These are phyloP conservation scores for Drosophila incognita DNA, from an alignment of 2,888 invertebrate species.

Conservation along the genomic window DNA sequence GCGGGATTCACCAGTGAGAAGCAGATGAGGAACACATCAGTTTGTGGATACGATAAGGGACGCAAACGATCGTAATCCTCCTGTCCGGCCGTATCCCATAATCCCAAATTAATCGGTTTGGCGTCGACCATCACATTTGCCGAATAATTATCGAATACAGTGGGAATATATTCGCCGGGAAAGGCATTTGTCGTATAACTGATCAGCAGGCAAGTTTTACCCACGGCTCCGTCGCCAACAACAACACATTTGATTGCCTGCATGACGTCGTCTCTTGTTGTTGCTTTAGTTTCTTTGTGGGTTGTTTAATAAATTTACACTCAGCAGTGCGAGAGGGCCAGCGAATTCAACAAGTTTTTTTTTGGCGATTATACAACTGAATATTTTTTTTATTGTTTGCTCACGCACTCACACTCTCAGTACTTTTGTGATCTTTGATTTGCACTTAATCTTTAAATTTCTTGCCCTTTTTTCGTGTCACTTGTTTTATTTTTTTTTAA, in stretches of 20 bases:
- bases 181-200: slow-evolving; percentile 84
- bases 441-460: slow-evolving; percentile 28
- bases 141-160: slow-evolving; percentile 84
- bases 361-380: slow-evolving; percentile 77
- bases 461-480: slow-evolving; percentile 35
- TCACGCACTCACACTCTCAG: slow-evolving; percentile 24
- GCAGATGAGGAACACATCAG: slow-evolving; percentile 83
- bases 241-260: slow-evolving; percentile 84
- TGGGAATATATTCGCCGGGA: slow-evolving; percentile 84
- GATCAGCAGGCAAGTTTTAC: slow-evolving; percentile 84
- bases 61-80: slow-evolving; percentile 84
- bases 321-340: slow-evolving; percentile 45
- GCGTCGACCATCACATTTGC: slow-evolving; percentile 85
- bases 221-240: slow-evolving; percentile 84
- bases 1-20: slow-evolving; percentile 84
- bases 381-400: slow-evolving; percentile 33
- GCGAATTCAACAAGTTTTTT: slow-evolving; percentile 56
- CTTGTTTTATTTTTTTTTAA: slow-evolving; percentile 35
- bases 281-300: slow-evolving; percentile 47
- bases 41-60: slow-evolving; percentile 83
- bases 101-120: slow-evolving; percentile 83
- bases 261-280: slow-evolving; percentile 70
- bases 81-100: slow-evolving; percentile 84
- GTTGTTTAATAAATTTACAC: slow-evolving; percentile 60
- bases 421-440: slow-evolving; percentile 1